A percentile compares a stretch with the other conserved stretches of the same genome.
These are phyloP conservation scores for Watsonalla cultraria DNA, from an alignment of 2,888 invertebrate genomes.

Conservation along the genomic window DNA sequence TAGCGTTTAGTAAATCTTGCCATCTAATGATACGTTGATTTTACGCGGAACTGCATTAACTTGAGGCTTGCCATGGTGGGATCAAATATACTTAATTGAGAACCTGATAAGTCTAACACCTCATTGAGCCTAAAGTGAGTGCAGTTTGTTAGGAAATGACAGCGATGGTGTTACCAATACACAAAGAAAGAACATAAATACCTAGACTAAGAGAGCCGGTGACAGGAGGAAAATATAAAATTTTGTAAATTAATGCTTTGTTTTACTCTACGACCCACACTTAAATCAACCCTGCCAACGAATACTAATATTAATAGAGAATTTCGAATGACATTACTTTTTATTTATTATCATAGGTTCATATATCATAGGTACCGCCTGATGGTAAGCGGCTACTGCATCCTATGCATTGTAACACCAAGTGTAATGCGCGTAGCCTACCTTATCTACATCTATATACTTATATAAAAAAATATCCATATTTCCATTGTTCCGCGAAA, in stretches of 20 bases:
- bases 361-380: too few species aligned
- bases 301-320: too few species aligned
- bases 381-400: too few species aligned
- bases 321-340: too few species aligned
- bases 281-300: background rate
- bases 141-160: conserved; percentile 46
- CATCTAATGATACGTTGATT: conserved; percentile 60
- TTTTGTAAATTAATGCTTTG: conserved; percentile 69
- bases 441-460: too few species aligned
- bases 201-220: conserved; percentile 68
- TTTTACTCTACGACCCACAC: conserved; percentile 32
- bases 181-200: conserved; percentile 67
- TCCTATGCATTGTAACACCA: too few species aligned
- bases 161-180: conserved; percentile 75
- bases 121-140: conserved; percentile 34
- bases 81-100: background rate
- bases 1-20: conserved; percentile 77
- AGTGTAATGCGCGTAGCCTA: too few species aligned
- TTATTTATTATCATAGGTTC: too few species aligned
- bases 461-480: too few species aligned
- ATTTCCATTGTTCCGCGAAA: too few species aligned
- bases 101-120: conserved; percentile 1
- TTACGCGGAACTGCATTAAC: conserved; percentile 45
- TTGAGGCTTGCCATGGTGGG: conserved; percentile 21
- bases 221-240: conserved; percentile 68